Evolutionary conservation across 30 jellyfish, hydroid and myxozoan species (phyloP), one percentile per base, ranked within the genome.

Genomic region (Pelagia noctiluca): DNA sequence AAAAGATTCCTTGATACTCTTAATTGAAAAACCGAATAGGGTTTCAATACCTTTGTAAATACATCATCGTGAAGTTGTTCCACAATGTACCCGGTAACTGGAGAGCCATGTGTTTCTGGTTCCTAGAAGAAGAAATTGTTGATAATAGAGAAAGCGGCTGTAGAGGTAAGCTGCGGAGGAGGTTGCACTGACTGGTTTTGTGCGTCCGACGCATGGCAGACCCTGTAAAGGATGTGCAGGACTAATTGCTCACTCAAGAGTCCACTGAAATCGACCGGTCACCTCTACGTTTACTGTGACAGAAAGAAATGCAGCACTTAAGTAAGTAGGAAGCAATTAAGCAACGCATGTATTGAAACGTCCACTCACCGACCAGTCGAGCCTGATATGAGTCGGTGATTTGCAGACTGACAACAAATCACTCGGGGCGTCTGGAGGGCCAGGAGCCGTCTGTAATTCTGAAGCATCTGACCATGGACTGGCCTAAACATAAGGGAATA

Each of bases 351-450:
- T 31, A 75, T 2, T 16, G 66, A 35, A 29, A 13, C 8, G 18
- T 26, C 42, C 2, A 75, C 97, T 54, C 65, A 88, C 99, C 95
- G 13, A 25, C 99, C 99, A 94, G 33, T 94, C 99, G 22, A 94
- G 82, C 16, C 88, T 50, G 23, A 94, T 64, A 35, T 76, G 94
- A 16, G 97, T 67, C 18, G 97, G 96, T 3, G 99, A 80, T 76
- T 94, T 94, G 85, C 96, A 88, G 25, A 71, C 23, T 21, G 88
- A 67, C n/a, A 48, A 30, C 57, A 83, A 83, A 64, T 53, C 54
- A 2, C 50, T 74, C 2, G 95, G 90, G 8, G 97, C 95, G 28
- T 94, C 99, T 24, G 99, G 99, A 0, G 97, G 92, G n/a, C 99
- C 96, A 25, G 99, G 95, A 1, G 99, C 99, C 19, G 99, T 94